Evolutionary conservation across 2,113 vertebrate species (phyloP).

Genomic region (Eclectus roratus): DNA sequence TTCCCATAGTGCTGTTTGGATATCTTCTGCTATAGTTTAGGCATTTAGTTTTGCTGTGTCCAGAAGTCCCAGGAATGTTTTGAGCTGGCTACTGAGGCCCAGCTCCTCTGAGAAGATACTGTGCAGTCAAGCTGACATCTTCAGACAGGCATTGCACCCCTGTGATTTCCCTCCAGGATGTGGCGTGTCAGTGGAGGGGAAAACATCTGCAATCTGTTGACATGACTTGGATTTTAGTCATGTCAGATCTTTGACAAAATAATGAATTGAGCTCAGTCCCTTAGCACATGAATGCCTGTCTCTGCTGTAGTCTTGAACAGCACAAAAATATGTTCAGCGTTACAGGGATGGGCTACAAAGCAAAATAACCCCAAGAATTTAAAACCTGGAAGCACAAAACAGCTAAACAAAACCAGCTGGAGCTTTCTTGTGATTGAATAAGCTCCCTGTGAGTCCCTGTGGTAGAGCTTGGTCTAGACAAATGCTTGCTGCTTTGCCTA

Average conservation of each 20-base stretch:
- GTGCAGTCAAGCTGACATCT: not conserved
- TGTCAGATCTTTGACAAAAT: constrained; percentile 22
- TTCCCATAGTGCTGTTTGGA: not conserved
- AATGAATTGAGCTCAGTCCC: constrained; percentile 8
- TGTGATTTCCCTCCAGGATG: not conserved
- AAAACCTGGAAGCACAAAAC: not conserved
- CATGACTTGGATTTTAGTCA: not conserved
- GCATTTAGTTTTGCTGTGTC: not conserved
- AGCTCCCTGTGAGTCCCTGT: not conserved
- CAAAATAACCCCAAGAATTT: not conserved
- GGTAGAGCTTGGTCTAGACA: not conserved
- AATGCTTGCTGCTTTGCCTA: not conserved
- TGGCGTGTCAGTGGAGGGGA: constrained; percentile 27
- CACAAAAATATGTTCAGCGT: not conserved
- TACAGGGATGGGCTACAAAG: not conserved
- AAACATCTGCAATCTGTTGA: constrained; percentile 33
- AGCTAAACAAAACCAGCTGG: constrained; percentile 7
- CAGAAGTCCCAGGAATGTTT: not conserved
- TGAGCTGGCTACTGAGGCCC: not conserved
- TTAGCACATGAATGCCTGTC: not conserved
- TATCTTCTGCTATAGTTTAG: not conserved
- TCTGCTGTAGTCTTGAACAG: not conserved
- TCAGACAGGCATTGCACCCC: not conserved
- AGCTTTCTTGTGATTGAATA: not conserved
- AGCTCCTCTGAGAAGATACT: not conserved